Evolutionary conservation across 2,888 invertebrate genomes (phyloP), one percentile per base, ranked within the genome.

Genomic region (Cryptus viduatorius): DNA sequence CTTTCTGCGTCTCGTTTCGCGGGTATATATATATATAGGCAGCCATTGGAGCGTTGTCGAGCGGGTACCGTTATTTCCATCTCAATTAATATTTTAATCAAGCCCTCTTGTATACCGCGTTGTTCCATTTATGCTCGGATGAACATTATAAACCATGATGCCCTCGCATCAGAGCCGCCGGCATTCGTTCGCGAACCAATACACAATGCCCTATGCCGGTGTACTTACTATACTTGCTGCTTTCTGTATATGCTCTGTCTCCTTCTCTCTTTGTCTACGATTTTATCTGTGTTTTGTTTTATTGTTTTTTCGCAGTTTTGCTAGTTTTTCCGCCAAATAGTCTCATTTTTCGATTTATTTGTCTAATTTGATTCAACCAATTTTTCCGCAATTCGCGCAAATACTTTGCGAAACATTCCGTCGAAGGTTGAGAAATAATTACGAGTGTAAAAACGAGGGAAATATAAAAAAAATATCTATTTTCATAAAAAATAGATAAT

Each of bases 51-150:
- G 79, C 80, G 81, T 79, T 84, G 85, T 88, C 90, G 91, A 87
- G 89, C 91, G 89, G 37, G 89, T 89, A 81, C 92, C 92, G 90
- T 93, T 93, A 93, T 93, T 93, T 93, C 93, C 93, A 93, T 93
- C 92, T 93, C 93, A 93, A 93, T 93, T 93, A 93, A 93, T 93
- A 93, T 93, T 93, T 93, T 93, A 93, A 93, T 93, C 93, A 93
- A 93, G 92, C 92, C 37, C 89, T 87, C 89, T 89, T 92, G 90
- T 91, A 89, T 88, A 89, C 90, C 89, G 88, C 90, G 92, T 92
- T 92, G 92, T 93, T 92, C 92, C 91, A 93, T 93, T 93, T 93
- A 92, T 90, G 91, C 91, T 86, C 88, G 82, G 84, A 85, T 85
- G 82, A 85, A 76, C 82, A 76, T 85, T 82, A 83, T 50, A 79